Conservation (phyloP, 2,888 invertebrate species). For the Hipparchia sbordonii region DNA sequence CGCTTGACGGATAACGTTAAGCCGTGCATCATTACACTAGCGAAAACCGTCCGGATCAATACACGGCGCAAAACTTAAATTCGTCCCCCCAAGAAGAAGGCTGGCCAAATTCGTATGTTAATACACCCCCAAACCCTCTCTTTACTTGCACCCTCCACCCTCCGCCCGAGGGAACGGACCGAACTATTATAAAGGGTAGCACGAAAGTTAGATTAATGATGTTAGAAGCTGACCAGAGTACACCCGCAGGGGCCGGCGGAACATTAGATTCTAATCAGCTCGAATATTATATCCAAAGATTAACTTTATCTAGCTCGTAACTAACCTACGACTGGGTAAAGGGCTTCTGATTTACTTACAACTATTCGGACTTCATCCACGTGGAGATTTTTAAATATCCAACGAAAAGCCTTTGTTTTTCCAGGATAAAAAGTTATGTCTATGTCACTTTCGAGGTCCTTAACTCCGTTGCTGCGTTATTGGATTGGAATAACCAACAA, state of each 20-base stretch:
- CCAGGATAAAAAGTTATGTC: no score
- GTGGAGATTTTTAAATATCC: no score
- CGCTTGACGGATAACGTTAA: slow-evolving; percentile 41
- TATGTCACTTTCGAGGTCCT: no score
- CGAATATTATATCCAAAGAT: background rate
- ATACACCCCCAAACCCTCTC: slow-evolving; percentile 57
- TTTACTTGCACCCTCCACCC: slow-evolving; percentile 52
- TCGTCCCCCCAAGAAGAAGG: slow-evolving; percentile 77
- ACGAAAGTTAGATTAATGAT: slow-evolving; percentile 84
- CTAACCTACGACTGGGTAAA: no score
- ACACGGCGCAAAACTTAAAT: slow-evolving; percentile 80
- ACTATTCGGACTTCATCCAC: no score
- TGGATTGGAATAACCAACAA: no score
- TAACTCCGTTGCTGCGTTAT: no score
- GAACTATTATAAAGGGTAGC: slow-evolving; percentile 84
- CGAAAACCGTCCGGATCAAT: slow-evolving; percentile 72
- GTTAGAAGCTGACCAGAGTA: slow-evolving; percentile 81
- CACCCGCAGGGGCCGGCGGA: slow-evolving; percentile 39
- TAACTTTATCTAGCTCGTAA: slow-evolving; percentile 3
- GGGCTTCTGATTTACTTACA: no score
- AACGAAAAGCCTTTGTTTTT: no score
- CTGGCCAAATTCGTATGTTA: slow-evolving; percentile 81
- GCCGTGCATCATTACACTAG: slow-evolving; percentile 53
- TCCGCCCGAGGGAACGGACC: slow-evolving; percentile 69
- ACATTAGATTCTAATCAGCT: slow-evolving; percentile 42